Evolutionary conservation across 2,888 invertebrate genomes (phyloP), one percentile per base, ranked within the genome.

Genomic region (Sinhomidia bicolor): DNA sequence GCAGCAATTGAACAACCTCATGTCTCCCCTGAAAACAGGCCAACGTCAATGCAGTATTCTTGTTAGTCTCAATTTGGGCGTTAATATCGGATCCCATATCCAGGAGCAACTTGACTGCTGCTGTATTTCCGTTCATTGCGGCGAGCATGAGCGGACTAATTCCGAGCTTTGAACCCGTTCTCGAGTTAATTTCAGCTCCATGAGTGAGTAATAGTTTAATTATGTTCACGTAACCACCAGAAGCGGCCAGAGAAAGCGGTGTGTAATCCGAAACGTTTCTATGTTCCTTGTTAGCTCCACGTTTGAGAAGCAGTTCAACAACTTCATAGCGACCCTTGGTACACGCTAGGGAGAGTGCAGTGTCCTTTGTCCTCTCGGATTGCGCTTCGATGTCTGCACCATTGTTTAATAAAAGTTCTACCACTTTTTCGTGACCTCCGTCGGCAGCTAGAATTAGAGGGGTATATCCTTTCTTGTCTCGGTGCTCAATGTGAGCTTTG

Each of bases 51-150:
- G 99, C 99, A 32, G 99, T 99, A 94, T 99, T 99, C 87, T 99
- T 95, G 94, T 99, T 99, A 60, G 99, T 99, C 95, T 99, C 99
- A 93, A 99, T 99, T 95, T 98, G 98, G 91, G 99, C 99, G 95
- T 99, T 99, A 93, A 99, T 99, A 94, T 99, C 99, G 93, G 98
- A 98, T 91, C 99, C 99, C 96, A 98, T 98, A 94, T 99, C 99
- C 88, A 99, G 95, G 87, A 99, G 95, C 90, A 99, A 94, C 93
- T 98, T 97, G 65, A 99, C 99, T 62, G 99, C 99, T 89, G 98
- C 97, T 0, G 91, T 91, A 88, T 92, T 92, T 36, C 92, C 92
- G 83, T 92, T 92, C 92, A 92, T 92, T 93, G 94, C 93, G 94
- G 95, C 91, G 93, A 99, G 94, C 99, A 99, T 99, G 83, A 99